Conservation (phyloP, 2,888 invertebrate species). For the Buathra laborator region DNA sequence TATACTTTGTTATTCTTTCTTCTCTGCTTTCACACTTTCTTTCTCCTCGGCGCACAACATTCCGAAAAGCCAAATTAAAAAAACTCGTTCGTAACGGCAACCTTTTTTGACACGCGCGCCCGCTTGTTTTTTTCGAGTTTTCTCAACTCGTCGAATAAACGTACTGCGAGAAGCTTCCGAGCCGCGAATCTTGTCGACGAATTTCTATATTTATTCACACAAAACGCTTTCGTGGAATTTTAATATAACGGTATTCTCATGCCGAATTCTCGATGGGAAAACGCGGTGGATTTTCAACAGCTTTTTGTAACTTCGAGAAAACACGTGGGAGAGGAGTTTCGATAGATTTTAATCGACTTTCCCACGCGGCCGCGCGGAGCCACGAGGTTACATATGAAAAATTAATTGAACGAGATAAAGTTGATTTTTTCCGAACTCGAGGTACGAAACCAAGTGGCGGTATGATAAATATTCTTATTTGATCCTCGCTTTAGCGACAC, state of each 20-base stretch:
- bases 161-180: too few species aligned
- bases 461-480: not conserved
- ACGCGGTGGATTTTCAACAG: not conserved
- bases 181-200: not conserved
- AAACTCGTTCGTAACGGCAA: too few species aligned
- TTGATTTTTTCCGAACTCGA: not conserved
- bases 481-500: slow-evolving; percentile 2
- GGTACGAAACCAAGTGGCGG: slow-evolving; percentile 9
- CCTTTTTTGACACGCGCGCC: too few species aligned
- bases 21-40: too few species aligned
- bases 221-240: slow-evolving; percentile 8
- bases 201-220: slow-evolving; percentile 44
- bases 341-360: not conserved
- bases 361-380: not conserved
- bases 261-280: not conserved
- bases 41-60: too few species aligned
- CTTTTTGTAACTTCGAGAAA: not conserved
- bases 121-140: too few species aligned
- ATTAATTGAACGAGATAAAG: not conserved
- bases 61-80: too few species aligned
- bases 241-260: slow-evolving; percentile 14
- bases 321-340: not conserved
- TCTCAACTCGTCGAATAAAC: too few species aligned
- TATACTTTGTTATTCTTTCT: too few species aligned
- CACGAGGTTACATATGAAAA: not conserved